Evolutionary conservation across 2,888 invertebrate genomes (phyloP), one percentile per base, ranked within the genome.

Genomic region (Arrhopalites spinosus): DNA sequence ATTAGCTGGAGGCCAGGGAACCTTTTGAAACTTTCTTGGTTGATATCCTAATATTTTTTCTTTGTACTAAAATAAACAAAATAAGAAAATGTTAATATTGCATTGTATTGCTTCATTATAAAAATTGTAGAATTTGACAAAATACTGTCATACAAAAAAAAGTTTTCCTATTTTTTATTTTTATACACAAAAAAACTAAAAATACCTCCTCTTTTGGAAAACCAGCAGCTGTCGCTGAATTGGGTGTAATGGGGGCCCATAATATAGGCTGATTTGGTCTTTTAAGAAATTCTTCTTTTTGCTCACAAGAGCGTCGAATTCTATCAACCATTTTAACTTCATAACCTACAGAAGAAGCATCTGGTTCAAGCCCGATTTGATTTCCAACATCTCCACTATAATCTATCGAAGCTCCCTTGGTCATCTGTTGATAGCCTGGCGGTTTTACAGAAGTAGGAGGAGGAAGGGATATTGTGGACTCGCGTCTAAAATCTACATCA

Each of bases 211-310:
- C 82, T 76, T 83, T 82, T 17, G 82, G 81, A 73, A 82, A 83
- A 45, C 78, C 77, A 25, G 75, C 74, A 20, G 80, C 72, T 45
- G 80, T 73, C 1, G 73, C 25, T 1, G 77, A 69, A 50, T 59
- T 75, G 5, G 72, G 68, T 0, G 74, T 56, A 25, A 88, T 45
- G 87, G 86, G 80, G 87, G 88, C 88, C 88, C 90, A 74, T 89
- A 89, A 74, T 87, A 84, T 89, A 29, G 91, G 90, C 83, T 90
- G 85, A 88, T 90, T 83, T 11, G 81, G 82, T 81, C 92, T 88
- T 84, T 91, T 89, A 77, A 95, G 88, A 86, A 95, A 95, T 83
- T 94, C 94, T 85, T 95, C 94, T 85, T 95, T 95, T 85, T 94
- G 93, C 85, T 94, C 94, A 84, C 93, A 91, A 84, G 93, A 94